phyloP scores from a whole-genome alignment of 2,113 vertebrate genomes.

The Ovibos moschatus region DNA sequence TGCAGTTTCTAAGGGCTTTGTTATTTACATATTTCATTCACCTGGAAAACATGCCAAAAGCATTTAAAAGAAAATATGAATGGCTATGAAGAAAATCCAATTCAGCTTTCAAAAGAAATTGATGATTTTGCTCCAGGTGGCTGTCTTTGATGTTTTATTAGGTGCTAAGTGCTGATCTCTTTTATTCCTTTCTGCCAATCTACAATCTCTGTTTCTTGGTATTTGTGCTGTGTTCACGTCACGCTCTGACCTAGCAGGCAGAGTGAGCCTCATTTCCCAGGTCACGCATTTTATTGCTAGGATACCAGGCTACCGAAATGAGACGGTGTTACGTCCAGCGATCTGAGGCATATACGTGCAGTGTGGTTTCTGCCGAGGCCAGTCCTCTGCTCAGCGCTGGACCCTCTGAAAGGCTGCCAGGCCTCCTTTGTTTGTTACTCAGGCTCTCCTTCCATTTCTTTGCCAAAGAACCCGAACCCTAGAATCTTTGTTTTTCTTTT shows the following conservation, averaged over 20 bases:
- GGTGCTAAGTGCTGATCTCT: neutral
- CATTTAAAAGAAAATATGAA: neutral
- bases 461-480: constrained; percentile 7
- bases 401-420: neutral
- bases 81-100: constrained; percentile 2
- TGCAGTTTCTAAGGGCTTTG: neutral
- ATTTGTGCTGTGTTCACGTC: neutral
- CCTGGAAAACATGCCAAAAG: neutral
- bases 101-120: neutral
- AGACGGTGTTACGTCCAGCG: neutral
- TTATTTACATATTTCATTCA: neutral
- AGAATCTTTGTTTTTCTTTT: constrained; percentile 32
- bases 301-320: neutral
- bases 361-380: neutral
- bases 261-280: neutral
- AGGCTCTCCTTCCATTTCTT: neutral
- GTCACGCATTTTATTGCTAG: constrained; percentile 9
- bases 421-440: neutral
- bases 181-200: neutral
- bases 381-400: neutral
- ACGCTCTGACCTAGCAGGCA: neutral
- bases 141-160: neutral
- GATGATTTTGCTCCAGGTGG: neutral
- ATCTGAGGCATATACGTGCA: neutral
- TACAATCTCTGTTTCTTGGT: neutral